Base-by-base conservation (phyloP, 2,113 vertebrate genomes). In the Rhineura floridana region DNA sequence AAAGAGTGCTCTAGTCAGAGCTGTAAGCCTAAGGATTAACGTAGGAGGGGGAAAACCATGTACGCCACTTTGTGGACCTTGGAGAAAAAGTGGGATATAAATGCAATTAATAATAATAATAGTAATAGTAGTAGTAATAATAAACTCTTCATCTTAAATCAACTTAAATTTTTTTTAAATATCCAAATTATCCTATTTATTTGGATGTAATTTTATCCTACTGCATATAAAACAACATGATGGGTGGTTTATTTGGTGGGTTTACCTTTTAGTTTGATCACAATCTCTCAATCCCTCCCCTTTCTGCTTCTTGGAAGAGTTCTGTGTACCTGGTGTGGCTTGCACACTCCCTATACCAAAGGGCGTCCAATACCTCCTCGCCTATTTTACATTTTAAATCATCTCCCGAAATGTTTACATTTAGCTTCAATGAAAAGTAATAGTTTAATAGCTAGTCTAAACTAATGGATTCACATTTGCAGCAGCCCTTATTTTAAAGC, bases 261-360 rank as follows among this genome's bases (percentile, higher is more conserved):
- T 86, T 85, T 88, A 82, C 84, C 52, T 69, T 52, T 63, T 65
- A 7, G 11, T 67, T 88, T 67, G 1, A 5, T 12, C 67, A 23
- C 25, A 0, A 42, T 2, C 23, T 48, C 1, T n/a, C 77, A 19
- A 78, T 76, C 84, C 70, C 79, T 73, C 59, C 87, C 5, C 46
- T 50, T 46, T 67, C 52, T 88, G 65, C 87, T 85, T 78, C 69
- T 84, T n/a, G 81, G 55, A 76, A 67, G 70, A 30, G 55, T 77
- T 63, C 55, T 65, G 72, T 50, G 59, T 77, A 48, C 65, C 70
- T 77, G 25, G 69, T 33, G 13, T 50, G 48, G 80, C 69, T 63
- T 52, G 69, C 70, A 48, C 44, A 42, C 50, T 76, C 21, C 59
- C 70, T 72, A 59, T 39, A 15, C 73, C 42, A 13, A 46, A 77